Base-by-base conservation (phyloP, 2,888 invertebrate species). In the Tenthredo mesomela region DNA sequence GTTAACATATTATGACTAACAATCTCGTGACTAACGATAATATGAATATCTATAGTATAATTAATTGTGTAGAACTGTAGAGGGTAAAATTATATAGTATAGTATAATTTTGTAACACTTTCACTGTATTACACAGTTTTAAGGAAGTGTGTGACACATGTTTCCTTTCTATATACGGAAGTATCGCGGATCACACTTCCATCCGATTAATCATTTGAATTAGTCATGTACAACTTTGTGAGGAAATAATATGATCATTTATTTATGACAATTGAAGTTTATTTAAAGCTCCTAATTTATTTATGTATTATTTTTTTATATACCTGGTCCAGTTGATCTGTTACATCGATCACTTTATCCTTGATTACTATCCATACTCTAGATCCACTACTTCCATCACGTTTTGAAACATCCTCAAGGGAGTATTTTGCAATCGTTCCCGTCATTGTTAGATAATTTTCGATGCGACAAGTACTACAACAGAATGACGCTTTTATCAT, bases 291-390 rank as follows among this genome's bases (percentile, higher is more conserved):
- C 25, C 12, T 25, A 58, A 70, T 21, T n/a, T 21, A n/a, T 18
- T 1, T 21, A n/a, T 71, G n/a, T 40, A 6, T 40, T 37, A 29
- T 29, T 15, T 15, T 29, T 37, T 2, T 71, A 71, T 90, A 92
- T 91, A 96, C 96, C 93, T 96, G 94, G 9, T 94, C 89, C 0
- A 95, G 87, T 89, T 96, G 96, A 10, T 94, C 93, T 2, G 96
- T 96, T 87, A 96, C 94, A 92, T 97, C 96, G 90, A 96, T 97
- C 4, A 97, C 95, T 37, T 89, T 90, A 89, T 96, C 95, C 89
- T 95, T 95, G 88, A 96, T 94, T 40, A 96, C 94, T 73, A 96
- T 91, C 97, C 97, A 97, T 0, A 94, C 91, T 0, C 94, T 94
- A 0, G 93, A 89, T 4, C 94, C 94, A 58, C 94, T 93, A 87